Conservation (phyloP, 37 sponge, comb jelly and placozoan species). For the Bolinopsis microptera region DNA sequence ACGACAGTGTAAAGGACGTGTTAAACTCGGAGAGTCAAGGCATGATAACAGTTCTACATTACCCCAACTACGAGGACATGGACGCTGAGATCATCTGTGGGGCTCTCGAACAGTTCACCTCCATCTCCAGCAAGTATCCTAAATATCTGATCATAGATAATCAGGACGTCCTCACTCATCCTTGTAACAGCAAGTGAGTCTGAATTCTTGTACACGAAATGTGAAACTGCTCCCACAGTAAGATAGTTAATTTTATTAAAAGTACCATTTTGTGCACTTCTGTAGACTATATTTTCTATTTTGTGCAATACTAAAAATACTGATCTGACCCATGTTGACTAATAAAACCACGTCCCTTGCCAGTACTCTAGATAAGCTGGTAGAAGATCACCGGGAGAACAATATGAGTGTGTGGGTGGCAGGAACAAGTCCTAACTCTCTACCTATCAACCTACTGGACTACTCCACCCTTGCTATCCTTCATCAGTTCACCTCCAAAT, state of each 20-base stretch:
- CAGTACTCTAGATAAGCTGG: slow-evolving; percentile 40
- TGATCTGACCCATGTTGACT: too few species aligned
- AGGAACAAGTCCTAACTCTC: not conserved
- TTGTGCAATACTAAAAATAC: too few species aligned
- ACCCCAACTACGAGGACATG: slow-evolving; percentile 52
- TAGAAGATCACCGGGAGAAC: slow-evolving; percentile 19
- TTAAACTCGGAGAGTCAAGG: slow-evolving; percentile 14
- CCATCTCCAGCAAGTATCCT: not conserved
- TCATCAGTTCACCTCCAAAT: slow-evolving; percentile 62
- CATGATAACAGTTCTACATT: slow-evolving; percentile 6
- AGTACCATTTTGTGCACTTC: too few species aligned
- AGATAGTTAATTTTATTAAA: too few species aligned
- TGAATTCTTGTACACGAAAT: too few species aligned
- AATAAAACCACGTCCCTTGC: not conserved
- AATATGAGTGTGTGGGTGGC: slow-evolving; percentile 62
- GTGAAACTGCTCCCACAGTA: too few species aligned
- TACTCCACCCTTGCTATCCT: slow-evolving; percentile 38
- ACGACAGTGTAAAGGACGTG: not conserved
- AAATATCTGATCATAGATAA: slow-evolving; percentile 59
- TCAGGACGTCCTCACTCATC: not conserved
- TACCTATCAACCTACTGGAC: slow-evolving; percentile 25
- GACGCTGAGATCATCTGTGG: slow-evolving; percentile 47
- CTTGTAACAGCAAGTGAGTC: slow-evolving; percentile 30
- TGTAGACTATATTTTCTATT: too few species aligned
- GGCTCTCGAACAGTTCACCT: not conserved